phyloP scores from a whole-genome alignment of 2,113 vertebrate genomes.

The Vimba vimba region DNA sequence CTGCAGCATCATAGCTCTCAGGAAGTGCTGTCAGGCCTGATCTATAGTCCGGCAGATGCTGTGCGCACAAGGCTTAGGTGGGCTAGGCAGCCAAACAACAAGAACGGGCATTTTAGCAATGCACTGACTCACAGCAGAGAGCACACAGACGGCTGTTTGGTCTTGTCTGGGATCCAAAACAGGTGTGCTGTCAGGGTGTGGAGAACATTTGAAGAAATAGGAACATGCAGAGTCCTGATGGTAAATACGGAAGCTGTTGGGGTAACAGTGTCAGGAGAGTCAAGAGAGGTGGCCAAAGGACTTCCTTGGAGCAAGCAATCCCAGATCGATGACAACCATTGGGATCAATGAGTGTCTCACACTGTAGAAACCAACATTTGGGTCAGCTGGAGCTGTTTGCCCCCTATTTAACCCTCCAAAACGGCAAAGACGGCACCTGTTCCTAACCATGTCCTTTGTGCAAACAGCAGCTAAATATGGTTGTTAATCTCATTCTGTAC shows the following conservation, averaged over 20 bases:
- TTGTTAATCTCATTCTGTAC: not conserved
- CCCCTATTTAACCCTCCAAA: not conserved
- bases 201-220: conserved; percentile 7
- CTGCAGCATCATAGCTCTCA: not conserved
- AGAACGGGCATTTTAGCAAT: conserved; percentile 75
- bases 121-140: conserved; percentile 74
- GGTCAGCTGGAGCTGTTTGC: not conserved
- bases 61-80: conserved; percentile 46
- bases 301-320: not conserved
- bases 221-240: conserved; percentile 37
- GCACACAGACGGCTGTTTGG: conserved; percentile 75
- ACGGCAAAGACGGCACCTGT: not conserved
- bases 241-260: not conserved
- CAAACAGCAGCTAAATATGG: not conserved
- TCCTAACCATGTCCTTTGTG: not conserved
- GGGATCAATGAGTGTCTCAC: not conserved
- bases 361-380: not conserved
- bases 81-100: conserved; percentile 48
- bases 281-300: not conserved
- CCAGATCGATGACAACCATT: not conserved
- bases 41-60: conserved; percentile 72
- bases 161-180: conserved; percentile 66
- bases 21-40: conserved; percentile 63
- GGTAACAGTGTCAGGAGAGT: not conserved
- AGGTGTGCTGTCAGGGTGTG: conserved; percentile 69